These are phyloP conservation scores for Ramphastos sulfuratus DNA, from an alignment of 2,113 vertebrate genomes.

Conservation along the genomic window DNA sequence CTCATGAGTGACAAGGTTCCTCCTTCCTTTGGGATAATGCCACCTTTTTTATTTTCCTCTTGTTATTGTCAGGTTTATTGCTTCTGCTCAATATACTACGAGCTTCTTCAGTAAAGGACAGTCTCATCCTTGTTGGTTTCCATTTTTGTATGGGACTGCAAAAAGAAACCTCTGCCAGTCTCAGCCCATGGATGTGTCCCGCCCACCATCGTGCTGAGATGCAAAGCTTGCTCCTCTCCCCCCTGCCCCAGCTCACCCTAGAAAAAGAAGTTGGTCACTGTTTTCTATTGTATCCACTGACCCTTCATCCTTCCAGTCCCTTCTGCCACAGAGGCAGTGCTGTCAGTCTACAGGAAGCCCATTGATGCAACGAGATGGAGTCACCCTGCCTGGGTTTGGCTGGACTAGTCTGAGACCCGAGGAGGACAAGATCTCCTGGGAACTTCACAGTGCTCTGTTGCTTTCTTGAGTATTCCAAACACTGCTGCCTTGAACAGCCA, in stretches of 20 bases:
- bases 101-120: constrained; percentile 73
- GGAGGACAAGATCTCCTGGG: constrained; percentile 2
- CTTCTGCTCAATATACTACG: constrained; percentile 75
- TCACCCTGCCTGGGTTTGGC: neutral
- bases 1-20: constrained; percentile 67
- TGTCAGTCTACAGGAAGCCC: neutral
- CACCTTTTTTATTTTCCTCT: constrained; percentile 62
- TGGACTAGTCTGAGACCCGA: neutral
- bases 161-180: constrained; percentile 16
- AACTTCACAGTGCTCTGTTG: neutral
- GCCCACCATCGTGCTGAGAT: neutral
- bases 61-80: constrained; percentile 69
- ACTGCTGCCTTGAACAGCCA: constrained; percentile 17
- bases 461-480: neutral
- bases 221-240: constrained; percentile 34
- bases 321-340: neutral
- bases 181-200: neutral
- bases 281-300: neutral
- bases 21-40: constrained; percentile 64
- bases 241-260: neutral
- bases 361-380: neutral
- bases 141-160: constrained; percentile 38
- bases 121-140: constrained; percentile 54
- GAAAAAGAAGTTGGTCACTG: constrained; percentile 43
- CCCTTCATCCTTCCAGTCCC: neutral